Base-by-base conservation (phyloP, 2,113 vertebrate species). In the Pholis gunnellus region DNA sequence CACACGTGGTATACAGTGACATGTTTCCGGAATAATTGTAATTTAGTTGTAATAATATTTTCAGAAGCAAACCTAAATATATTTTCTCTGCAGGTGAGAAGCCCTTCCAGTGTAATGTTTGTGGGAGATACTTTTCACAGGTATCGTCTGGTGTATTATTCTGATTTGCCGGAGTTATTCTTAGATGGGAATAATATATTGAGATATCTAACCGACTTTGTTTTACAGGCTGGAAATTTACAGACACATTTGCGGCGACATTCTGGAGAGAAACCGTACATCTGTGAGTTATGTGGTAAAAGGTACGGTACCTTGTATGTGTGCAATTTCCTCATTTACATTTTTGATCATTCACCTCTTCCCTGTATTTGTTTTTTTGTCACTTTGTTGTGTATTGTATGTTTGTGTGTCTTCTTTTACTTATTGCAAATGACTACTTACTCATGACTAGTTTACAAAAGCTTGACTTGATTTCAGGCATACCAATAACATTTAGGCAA, bases 71-170 rank as follows among this genome's bases (percentile, higher is more conserved):
- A 74, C 65, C 5, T 64, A 3, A 72, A 50, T 88, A 94, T 93
- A 86, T 89, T 82, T 60, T 95, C 13, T 56, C 25, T 95, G 89
- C 95, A 99, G 98, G 98, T 93, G 98, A 99, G 94, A 99, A 99
- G 94, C 98, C 98, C 81, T 99, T 99, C 94, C 97, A 98, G 93
- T 99, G 98, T 95, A 99, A 96, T 89, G 94, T 99, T 87, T 99
- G 98, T 95, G 98, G 98, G 77, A 99, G 97, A 94, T 96, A 97
- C 93, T 99, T 99, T 93, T 99, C 98, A 90, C 98, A 99, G 97
- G 98, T 99, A 95, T 91, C 90, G 88, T 74, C 17, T 40, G 27
- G 25, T 73, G 25, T 48, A 13, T 40, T 42, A 3, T 60, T 82
- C 10, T 1, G 3, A 66, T 72, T 61, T 42, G 2, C 8, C 20